phyloP scores from a whole-genome alignment of 2,797 vertebrate genomes.

The Pseudotriccus pelzelni region DNA sequence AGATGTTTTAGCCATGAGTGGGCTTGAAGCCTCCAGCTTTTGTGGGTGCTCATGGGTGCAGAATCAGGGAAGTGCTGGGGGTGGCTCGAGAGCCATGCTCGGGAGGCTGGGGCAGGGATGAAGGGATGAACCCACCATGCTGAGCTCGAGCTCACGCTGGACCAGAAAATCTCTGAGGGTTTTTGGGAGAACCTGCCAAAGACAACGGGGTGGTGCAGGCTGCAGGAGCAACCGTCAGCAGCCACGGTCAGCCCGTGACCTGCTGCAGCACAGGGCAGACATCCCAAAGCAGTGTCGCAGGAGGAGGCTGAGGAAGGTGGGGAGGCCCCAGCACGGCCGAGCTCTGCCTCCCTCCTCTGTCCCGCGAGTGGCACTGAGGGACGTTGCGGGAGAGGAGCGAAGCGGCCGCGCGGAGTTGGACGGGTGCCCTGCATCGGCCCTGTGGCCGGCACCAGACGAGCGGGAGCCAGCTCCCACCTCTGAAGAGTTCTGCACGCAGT shows the following conservation, averaged over 20 bases:
- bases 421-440: fast-evolving
- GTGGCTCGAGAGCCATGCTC: fast-evolving
- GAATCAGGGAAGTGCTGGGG: background rate
- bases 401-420: background rate
- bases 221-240: background rate
- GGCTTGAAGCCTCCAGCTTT: background rate
- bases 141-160: background rate
- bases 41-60: background rate
- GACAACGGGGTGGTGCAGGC: fast-evolving
- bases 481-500: background rate
- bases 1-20: fast-evolving
- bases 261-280: background rate
- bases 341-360: background rate
- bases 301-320: background rate
- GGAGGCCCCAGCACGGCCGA: background rate
- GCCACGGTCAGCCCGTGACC: background rate
- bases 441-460: background rate
- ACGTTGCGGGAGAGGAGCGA: fast-evolving
- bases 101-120: background rate
- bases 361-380: background rate
- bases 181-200: background rate
- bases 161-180: background rate
- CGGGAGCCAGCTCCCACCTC: background rate
- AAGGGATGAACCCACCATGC: background rate
- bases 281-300: fast-evolving